Base-by-base conservation (phyloP, 53 echinoderm and acorn worm species). In the Holothuria scabra region DNA sequence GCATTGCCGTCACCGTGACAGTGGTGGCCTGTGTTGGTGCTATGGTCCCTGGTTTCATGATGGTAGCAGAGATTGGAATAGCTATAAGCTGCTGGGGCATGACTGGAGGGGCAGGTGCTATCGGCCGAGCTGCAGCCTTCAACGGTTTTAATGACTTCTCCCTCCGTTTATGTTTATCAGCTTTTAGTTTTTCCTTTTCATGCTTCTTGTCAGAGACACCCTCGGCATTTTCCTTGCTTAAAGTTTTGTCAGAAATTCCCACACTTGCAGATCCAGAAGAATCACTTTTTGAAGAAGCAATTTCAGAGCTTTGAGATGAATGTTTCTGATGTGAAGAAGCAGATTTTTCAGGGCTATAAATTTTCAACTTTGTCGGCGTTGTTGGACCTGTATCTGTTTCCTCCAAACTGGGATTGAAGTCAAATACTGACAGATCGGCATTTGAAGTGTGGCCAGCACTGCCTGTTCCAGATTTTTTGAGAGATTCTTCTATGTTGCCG, bases 61-160 rank as follows among this genome's bases (percentile, higher is more conserved):
- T 80, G 80, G 89, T 84, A 30, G 94, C 89, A 63, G 99, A 95
- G 60, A 99, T 89, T 67, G 99, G 95, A 59, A 99, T 89, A 76
- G 99, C 90, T 66, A 99, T 87, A 67, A 99, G 91, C 91, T 99
- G 99, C 65, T 90, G 97, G 14, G 92, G 94, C 57, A 76, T 84
- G 55, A 79, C 69, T 55, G 89, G 81, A 6, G 93, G 91, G 46
- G 94, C 92, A 18, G 95, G 90, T 52, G 93, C 93, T 14, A 95
- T 91, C 22, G 95, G 99, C 46, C 93, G 91, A 29, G 88, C 89
- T 4, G 91, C 76, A 67, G 91, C 91, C 34, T 81, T 87, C 12
- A 85, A 56, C 52, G 87, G 88, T 72, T 93, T 85, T 63, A 81
- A 34, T 35, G 91, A 81, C 49, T 99, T 95, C 76, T 92, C 90